phyloP scores from a whole-genome alignment of 2,113 vertebrate species.

The Anas platyrhynchos region DNA sequence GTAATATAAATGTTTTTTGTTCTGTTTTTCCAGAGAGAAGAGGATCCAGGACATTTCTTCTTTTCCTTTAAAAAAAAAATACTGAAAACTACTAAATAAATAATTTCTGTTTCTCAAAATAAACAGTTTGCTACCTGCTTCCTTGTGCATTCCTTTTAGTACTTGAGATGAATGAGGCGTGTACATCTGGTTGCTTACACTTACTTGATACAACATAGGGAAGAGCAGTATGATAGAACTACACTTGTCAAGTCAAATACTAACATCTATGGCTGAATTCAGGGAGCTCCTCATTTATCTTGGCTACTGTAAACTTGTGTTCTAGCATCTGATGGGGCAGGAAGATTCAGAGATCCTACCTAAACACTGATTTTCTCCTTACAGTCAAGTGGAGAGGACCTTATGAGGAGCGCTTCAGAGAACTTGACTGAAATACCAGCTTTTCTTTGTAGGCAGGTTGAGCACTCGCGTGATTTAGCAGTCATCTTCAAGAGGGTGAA shows the following conservation, averaged over 20 bases:
- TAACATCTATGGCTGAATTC: neutral
- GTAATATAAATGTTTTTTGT: conserved; percentile 2
- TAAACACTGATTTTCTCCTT: neutral
- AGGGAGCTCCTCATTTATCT: neutral
- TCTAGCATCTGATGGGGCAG: neutral
- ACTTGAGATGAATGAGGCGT: neutral
- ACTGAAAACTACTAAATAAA: conserved; percentile 35
- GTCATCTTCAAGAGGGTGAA: neutral
- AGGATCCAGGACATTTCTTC: conserved; percentile 23
- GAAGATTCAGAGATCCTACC: neutral
- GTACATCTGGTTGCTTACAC: neutral
- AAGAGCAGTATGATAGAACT: neutral
- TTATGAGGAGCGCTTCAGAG: neutral
- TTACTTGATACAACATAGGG: neutral
- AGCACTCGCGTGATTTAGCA: neutral
- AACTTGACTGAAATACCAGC: neutral
- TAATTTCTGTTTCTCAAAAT: conserved; percentile 47
- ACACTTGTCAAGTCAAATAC: neutral
- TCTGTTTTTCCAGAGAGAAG: conserved; percentile 67
- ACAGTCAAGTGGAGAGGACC: neutral
- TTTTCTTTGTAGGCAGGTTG: neutral
- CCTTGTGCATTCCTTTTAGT: conserved; percentile 42
- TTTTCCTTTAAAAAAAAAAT: conserved; percentile 18
- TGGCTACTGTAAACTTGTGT: neutral
- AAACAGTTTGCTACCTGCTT: conserved; percentile 34